Percentiles rank a stretch among this genome's conserved stretches.
Evolutionary conservation across 2,888 invertebrate species (phyloP).

Genomic region (Galerucella calmariensis): DNA sequence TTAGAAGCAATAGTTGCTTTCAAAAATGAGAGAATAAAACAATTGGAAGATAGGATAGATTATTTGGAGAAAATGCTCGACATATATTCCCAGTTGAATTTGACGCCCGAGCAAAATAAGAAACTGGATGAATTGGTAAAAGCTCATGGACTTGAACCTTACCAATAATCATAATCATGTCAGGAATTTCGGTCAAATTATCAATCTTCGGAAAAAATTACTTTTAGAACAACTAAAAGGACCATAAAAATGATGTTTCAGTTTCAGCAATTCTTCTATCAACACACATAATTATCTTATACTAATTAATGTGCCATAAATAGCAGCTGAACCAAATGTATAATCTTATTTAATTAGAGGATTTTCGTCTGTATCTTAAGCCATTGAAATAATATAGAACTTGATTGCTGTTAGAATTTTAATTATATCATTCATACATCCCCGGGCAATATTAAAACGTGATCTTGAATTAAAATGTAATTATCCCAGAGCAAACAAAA

Average conservation of each 20-base stretch:
- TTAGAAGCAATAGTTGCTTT: slow-evolving; percentile 60
- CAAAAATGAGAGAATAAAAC: slow-evolving; percentile 68
- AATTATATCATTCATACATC: too few relatives aligned
- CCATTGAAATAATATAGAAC: too few relatives aligned
- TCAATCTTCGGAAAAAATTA: not conserved
- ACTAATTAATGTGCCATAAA: too few relatives aligned
- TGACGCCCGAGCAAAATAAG: slow-evolving; percentile 57
- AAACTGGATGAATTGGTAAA: slow-evolving; percentile 53
- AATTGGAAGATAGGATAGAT: slow-evolving; percentile 66
- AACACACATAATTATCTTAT: too few relatives aligned
- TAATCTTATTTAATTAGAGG: too few relatives aligned
- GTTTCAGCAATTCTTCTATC: too few relatives aligned
- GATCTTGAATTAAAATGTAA: too few relatives aligned
- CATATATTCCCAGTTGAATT: slow-evolving; percentile 52
- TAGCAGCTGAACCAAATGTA: too few relatives aligned
- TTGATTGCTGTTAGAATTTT: too few relatives aligned
- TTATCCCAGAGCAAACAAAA: too few relatives aligned
- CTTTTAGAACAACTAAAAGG: not conserved
- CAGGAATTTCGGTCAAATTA: not conserved
- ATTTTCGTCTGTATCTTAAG: too few relatives aligned
- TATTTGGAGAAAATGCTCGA: slow-evolving; percentile 53
- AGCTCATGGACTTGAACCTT: slow-evolving; percentile 9
- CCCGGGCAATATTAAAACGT: too few relatives aligned
- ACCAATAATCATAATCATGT: not conserved
- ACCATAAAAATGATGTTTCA: not conserved